Percentiles rank a stretch among this genome's conserved stretches.
These are phyloP conservation scores for Alca torda DNA, from an alignment of 2,797 vertebrate genomes.

Conservation along the genomic window DNA sequence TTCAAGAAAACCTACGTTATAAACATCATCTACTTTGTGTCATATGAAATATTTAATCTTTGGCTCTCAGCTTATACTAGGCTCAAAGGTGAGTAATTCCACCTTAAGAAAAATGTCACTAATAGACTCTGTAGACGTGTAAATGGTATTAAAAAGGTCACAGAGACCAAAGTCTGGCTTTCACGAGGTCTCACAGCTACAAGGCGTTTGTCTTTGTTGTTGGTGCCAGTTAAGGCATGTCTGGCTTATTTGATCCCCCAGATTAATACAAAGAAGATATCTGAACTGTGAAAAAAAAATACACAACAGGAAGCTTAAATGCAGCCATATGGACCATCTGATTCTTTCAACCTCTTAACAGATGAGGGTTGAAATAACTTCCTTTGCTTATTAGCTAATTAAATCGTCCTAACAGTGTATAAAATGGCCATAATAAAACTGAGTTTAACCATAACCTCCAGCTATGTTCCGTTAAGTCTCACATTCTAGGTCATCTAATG, in stretches of 20 bases:
- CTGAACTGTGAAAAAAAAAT: slow-evolving; percentile 63
- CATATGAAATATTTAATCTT: slow-evolving; percentile 7
- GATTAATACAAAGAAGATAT: slow-evolving; percentile 73
- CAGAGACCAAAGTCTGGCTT: slow-evolving; percentile 70
- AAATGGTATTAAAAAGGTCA: slow-evolving; percentile 71
- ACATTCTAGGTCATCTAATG: slow-evolving; percentile 40
- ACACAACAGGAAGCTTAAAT: slow-evolving; percentile 75
- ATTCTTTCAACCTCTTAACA: slow-evolving; percentile 70
- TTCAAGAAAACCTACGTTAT: not conserved
- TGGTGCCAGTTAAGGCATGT: slow-evolving; percentile 71
- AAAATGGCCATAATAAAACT: slow-evolving; percentile 67
- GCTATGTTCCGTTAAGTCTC: slow-evolving; percentile 50
- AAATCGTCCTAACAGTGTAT: slow-evolving; percentile 66
- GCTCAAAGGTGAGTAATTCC: slow-evolving; percentile 49
- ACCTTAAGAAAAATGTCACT: slow-evolving; percentile 57
- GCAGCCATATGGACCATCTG: slow-evolving; percentile 70
- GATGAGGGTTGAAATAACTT: slow-evolving; percentile 72
- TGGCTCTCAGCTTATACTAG: not conserved
- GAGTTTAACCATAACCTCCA: slow-evolving; percentile 72
- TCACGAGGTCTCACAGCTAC: slow-evolving; percentile 69
- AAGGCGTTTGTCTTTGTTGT: slow-evolving; percentile 73
- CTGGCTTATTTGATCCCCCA: slow-evolving; percentile 72
- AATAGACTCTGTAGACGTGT: slow-evolving; percentile 48
- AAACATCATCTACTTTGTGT: not conserved
- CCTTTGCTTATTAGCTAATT: slow-evolving; percentile 75